A percentile compares a stretch with the other conserved stretches of the same genome.
Conservation (phyloP, 2,888 invertebrate species). For the Drosophila mulleri region DNA sequence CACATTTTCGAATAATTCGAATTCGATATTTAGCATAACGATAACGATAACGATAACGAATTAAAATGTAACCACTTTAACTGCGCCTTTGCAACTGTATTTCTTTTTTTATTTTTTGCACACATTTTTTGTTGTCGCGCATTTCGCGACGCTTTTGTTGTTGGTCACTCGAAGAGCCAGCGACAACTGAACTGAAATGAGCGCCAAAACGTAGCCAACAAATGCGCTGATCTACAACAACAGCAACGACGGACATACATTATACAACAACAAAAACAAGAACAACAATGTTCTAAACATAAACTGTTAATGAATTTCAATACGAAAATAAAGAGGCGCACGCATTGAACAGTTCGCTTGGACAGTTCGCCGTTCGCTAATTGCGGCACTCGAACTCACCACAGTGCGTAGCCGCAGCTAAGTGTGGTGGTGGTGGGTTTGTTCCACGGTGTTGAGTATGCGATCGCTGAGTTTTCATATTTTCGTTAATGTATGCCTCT, state of each 20-base stretch:
- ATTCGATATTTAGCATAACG: slow-evolving; percentile 18
- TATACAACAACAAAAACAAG: slow-evolving; percentile 16
- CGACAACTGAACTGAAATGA: slow-evolving; percentile 36
- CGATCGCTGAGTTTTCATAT: slow-evolving; percentile 54
- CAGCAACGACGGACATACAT: slow-evolving; percentile 6
- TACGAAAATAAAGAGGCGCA: slow-evolving; percentile 58
- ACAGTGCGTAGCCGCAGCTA: slow-evolving; percentile 44
- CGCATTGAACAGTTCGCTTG: slow-evolving; percentile 56
- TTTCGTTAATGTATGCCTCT: slow-evolving; percentile 38
- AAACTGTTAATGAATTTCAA: slow-evolving; percentile 77
- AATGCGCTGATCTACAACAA: slow-evolving; percentile 30
- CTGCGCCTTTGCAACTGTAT: slow-evolving; percentile 2
- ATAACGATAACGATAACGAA: slow-evolving; percentile 14
- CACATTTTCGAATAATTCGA: slow-evolving; percentile 35
- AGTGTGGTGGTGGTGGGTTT: slow-evolving; percentile 40
- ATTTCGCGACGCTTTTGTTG: slow-evolving; percentile 47
- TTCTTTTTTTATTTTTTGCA: neutral
- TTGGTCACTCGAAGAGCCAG: slow-evolving; percentile 40
- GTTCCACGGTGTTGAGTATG: slow-evolving; percentile 25
- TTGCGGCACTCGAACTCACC: slow-evolving; percentile 58
- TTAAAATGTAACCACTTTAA: slow-evolving; percentile 14
- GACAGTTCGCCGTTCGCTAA: slow-evolving; percentile 64
- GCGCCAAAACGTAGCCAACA: slow-evolving; percentile 26
- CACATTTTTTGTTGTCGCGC: slow-evolving; percentile 24
- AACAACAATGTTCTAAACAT: slow-evolving; percentile 67